These are phyloP conservation scores for Dinomys branickii DNA, from an alignment of 2,113 vertebrate genomes.

Conservation along the genomic window DNA sequence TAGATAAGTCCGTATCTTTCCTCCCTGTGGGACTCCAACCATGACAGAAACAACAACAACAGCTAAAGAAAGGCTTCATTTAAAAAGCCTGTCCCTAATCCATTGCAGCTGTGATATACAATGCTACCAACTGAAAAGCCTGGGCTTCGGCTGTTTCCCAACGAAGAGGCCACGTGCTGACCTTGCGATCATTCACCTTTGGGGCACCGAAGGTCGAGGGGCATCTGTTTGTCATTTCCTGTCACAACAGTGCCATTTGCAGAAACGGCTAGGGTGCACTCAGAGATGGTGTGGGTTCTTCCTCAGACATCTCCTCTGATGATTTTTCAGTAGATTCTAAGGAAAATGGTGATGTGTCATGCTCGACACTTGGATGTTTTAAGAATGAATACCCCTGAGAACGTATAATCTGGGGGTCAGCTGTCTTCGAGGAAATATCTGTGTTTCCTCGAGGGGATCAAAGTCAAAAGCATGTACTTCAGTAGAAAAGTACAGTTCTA, in stretches of 20 bases:
- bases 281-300: constrained; percentile 49
- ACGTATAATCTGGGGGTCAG: too few relatives aligned
- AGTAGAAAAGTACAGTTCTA: background rate
- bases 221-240: constrained; percentile 92
- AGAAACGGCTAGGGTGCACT: constrained; percentile 69
- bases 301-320: constrained; percentile 59
- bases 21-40: constrained; percentile 69
- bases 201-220: constrained; percentile 83
- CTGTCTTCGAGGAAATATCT: background rate
- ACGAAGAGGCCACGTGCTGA: constrained; percentile 93
- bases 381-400: background rate
- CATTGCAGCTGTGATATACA: constrained; percentile 91
- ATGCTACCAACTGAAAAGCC: constrained; percentile 90
- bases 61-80: constrained; percentile 81
- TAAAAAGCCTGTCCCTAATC: constrained; percentile 90
- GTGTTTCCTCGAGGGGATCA: background rate
- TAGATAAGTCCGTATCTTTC: constrained; percentile 79
- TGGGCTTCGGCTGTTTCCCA: constrained; percentile 87
- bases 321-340: background rate
- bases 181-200: constrained; percentile 83
- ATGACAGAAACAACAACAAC: constrained; percentile 23
- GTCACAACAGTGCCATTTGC: constrained; percentile 80
- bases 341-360: background rate
- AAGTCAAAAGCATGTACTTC: background rate
- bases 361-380: background rate